Evolutionary conservation across 2,113 vertebrate genomes (phyloP).

Genomic region (Lamprotornis superbus): DNA sequence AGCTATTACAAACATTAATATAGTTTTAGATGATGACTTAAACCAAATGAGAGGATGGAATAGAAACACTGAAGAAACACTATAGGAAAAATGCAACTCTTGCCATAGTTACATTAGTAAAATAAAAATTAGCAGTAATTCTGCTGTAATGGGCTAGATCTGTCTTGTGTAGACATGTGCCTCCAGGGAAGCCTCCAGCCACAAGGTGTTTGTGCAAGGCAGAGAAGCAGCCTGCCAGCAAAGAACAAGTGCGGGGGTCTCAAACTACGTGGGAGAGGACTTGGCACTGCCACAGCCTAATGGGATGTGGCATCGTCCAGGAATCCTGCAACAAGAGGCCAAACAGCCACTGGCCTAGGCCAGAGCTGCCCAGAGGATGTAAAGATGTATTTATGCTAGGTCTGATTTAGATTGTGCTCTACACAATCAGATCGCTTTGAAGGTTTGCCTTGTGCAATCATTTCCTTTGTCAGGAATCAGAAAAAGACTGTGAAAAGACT

Average conservation of each 20-base stretch:
- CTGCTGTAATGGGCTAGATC: neutral
- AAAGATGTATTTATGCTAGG: slow-evolving; percentile 30
- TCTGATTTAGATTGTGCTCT: slow-evolving; percentile 34
- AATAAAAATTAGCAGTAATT: neutral
- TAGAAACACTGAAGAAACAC: neutral
- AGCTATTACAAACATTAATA: slow-evolving; percentile 34
- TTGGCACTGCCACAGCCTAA: neutral
- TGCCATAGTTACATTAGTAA: neutral
- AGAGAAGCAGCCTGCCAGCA: neutral
- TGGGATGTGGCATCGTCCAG: neutral
- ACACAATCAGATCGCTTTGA: slow-evolving; percentile 48
- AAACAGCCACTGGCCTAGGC: neutral
- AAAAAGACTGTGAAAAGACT: slow-evolving; percentile 63
- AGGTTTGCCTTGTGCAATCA: slow-evolving; percentile 60
- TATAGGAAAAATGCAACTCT: neutral
- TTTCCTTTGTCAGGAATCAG: slow-evolving; percentile 58
- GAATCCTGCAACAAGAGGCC: neutral
- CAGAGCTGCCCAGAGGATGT: neutral
- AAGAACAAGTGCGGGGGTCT: neutral
- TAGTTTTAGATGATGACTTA: neutral
- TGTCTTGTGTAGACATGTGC: neutral
- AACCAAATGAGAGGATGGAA: neutral
- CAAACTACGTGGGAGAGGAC: neutral
- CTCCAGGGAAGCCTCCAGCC: neutral
- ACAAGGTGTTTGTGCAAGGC: neutral